These are phyloP conservation scores for Tethya wilhelma DNA, from an alignment of 37 sponge, comb jelly and placozoan species.

Conservation along the genomic window DNA sequence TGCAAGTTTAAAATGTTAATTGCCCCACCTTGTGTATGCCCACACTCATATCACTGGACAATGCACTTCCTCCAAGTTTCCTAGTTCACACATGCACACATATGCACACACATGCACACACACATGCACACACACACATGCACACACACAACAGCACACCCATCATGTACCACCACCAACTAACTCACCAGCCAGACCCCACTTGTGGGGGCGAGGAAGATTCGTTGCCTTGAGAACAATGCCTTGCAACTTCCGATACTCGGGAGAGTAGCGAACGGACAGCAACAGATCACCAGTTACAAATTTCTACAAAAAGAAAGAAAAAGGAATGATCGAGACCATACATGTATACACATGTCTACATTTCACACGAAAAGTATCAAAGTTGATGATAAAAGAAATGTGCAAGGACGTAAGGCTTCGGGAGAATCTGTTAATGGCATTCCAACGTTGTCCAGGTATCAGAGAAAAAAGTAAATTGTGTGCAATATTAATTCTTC, in stretches of 20 bases:
- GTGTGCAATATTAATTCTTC: no score
- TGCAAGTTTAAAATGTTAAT: no score
- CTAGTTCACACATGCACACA: slow-evolving; percentile 7
- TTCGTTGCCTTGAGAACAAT: slow-evolving; percentile 42
- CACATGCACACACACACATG: slow-evolving; percentile 13
- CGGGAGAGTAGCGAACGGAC: slow-evolving; percentile 21
- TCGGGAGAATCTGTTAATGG: no score
- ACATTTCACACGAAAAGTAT: no score
- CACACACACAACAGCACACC: not conserved
- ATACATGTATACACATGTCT: no score
- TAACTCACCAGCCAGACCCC: slow-evolving; percentile 40
- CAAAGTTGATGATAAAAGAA: no score
- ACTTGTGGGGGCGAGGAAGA: slow-evolving; percentile 24
- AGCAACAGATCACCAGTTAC: slow-evolving; percentile 29
- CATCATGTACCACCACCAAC: not conserved
- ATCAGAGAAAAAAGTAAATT: no score
- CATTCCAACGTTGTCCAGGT: no score
- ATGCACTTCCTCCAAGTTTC: not conserved
- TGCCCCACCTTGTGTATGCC: no score
- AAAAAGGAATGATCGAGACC: not conserved
- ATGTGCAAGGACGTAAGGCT: no score
- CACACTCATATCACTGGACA: no score
- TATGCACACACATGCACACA: not conserved
- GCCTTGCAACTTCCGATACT: slow-evolving; percentile 1
- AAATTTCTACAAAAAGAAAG: slow-evolving; percentile 11